phyloP scores from a whole-genome alignment of 2,113 vertebrate genomes.

The Onychorhynchus coronatus region DNA sequence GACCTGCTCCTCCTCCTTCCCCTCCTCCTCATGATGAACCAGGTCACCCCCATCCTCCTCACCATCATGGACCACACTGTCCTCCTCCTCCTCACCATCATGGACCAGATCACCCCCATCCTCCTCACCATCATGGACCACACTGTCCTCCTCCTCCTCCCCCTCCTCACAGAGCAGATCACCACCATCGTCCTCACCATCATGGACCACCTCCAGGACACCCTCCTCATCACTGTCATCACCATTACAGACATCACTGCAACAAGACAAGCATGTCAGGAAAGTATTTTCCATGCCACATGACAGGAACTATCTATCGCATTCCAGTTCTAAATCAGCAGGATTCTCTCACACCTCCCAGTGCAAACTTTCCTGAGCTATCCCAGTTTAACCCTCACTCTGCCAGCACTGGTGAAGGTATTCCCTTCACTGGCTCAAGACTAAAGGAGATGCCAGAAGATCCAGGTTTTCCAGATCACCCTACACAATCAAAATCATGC shows the following conservation, averaged over 20 bases:
- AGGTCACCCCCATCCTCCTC: background rate
- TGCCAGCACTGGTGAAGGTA: background rate
- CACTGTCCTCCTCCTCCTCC: background rate
- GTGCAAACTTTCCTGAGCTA: slow-evolving; percentile 45
- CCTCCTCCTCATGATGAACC: background rate
- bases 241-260: background rate
- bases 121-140: background rate
- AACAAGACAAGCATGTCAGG: background rate
- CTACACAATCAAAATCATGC: slow-evolving; percentile 45
- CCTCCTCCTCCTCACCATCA: background rate
- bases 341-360: slow-evolving; percentile 60
- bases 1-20: background rate
- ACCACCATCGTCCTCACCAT: background rate
- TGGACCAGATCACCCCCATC: background rate
- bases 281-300: background rate
- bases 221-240: background rate
- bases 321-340: slow-evolving; percentile 47
- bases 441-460: background rate
- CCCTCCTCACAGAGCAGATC: background rate
- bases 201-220: background rate
- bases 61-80: background rate
- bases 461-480: slow-evolving; percentile 35
- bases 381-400: background rate
- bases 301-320: background rate
- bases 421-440: background rate